phyloP scores from a whole-genome alignment of 1,140 invertebrate species.

The Eufriesea mexicana region DNA sequence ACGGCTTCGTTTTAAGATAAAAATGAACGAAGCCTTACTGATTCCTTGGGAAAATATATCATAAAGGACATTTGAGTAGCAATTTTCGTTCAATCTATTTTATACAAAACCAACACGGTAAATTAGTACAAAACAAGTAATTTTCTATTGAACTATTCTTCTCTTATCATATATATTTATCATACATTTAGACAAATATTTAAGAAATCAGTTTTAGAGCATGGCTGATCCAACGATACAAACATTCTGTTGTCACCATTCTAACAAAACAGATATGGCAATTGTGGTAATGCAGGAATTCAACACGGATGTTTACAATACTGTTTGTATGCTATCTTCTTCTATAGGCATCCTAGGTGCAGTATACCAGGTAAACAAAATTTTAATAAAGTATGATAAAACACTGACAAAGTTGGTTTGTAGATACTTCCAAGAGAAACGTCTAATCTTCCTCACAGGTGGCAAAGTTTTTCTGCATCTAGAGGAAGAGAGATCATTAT shows the following conservation, averaged over 20 bases:
- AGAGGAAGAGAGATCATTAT: slow-evolving; percentile 88
- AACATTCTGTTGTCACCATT: slow-evolving; percentile 89
- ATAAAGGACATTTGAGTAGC: background rate
- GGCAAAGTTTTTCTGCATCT: slow-evolving; percentile 83
- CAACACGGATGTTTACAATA: slow-evolving; percentile 87
- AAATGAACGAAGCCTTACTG: slow-evolving; percentile 8
- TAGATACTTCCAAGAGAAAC: slow-evolving; percentile 83
- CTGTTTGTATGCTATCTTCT: slow-evolving; percentile 88
- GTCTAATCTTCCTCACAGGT: slow-evolving; percentile 76
- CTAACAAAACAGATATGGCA: slow-evolving; percentile 85
- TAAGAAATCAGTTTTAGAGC: slow-evolving; percentile 36
- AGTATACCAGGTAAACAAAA: slow-evolving; percentile 86
- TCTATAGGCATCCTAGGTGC: slow-evolving; percentile 88
- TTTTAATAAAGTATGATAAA: background rate
- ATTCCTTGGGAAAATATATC: background rate
- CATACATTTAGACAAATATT: background rate
- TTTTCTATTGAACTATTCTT: slow-evolving; percentile 22
- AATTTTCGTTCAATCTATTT: background rate
- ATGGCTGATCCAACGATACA: slow-evolving; percentile 92
- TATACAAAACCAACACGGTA: background rate
- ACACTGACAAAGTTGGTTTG: slow-evolving; percentile 31
- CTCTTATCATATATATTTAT: background rate
- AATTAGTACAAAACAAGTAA: background rate
- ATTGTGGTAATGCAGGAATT: slow-evolving; percentile 86
- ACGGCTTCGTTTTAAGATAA: slow-evolving; percentile 39